Base-by-base conservation (phyloP, 2,888 invertebrate species). In the Cordylochernes scorpioides region DNA sequence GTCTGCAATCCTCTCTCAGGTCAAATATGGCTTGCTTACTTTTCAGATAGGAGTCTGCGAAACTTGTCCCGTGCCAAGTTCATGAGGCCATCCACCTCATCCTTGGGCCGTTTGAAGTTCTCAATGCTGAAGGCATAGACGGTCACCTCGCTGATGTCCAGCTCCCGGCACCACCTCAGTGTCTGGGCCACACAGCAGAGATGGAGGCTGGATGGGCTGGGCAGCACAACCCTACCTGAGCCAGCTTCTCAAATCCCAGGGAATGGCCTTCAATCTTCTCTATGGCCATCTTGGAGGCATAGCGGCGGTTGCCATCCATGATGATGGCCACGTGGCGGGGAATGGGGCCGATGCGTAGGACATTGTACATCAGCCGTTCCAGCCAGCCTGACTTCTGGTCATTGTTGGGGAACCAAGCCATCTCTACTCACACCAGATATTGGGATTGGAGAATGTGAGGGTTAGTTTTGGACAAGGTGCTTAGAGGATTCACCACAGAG, bases 81-180 rank as follows among this genome's bases (percentile, higher is more conserved):
- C 69, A 97, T 71, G 18, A 97, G 59, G 7, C 68, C 69, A 42
- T 71, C 65, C 0, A 97, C 86, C 60, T 97, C 91, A 29, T 82
- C 72, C 46, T 67, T 58, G 31, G 67, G 70, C 31, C 97, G 62
- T 51, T 91, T 91, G 49, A 91, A 97, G 55, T 97, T 99, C 57
- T 97, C 94, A 50, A 94, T 91, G 53, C 91, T 91, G 52, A 99
- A 94, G 18, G 94, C 94, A 57, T 91, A 99, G 2, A 94, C 80
- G 5, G 97, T 94, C 1, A 94, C 84, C 62, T 94, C 88, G 18
- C 64, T 63, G 36, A 97, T 68, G 7, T 78, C 91, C 32, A 94
- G 58, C 49, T 86, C 74, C 32, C 72, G 57, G 51, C 94, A 97
- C 78, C 78, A 80, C 53, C 71, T 64, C 22, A 86, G 54, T 12